Conservation (phyloP, 2,113 vertebrate genomes). For the Miniopterus natalensis region DNA sequence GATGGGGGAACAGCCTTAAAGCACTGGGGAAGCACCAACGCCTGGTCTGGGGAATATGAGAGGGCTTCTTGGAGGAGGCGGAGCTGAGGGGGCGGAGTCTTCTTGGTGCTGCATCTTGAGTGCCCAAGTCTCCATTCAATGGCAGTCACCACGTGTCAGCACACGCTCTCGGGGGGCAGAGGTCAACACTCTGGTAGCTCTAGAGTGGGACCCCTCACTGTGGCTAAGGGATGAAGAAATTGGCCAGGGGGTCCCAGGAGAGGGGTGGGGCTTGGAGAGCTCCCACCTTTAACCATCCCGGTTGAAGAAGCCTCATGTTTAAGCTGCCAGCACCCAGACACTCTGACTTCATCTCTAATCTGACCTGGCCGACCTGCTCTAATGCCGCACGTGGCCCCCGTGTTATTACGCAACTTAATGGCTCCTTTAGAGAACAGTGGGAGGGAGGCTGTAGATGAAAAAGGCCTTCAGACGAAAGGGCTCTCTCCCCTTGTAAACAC, state of each 20-base stretch:
- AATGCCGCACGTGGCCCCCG: background rate
- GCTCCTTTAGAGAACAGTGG: no score
- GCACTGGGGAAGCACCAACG: no score
- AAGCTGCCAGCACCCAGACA: background rate
- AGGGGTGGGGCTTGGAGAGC: no score
- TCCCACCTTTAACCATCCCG: background rate
- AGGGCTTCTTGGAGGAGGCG: background rate
- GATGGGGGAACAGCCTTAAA: no score
- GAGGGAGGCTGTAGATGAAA: constrained; percentile 55
- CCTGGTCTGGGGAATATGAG: background rate
- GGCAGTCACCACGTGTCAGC: background rate
- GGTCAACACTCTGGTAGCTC: background rate
- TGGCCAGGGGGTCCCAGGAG: background rate
- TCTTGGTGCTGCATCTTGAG: background rate
- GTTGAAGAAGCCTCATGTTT: no score
- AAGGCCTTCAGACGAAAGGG: constrained; percentile 51
- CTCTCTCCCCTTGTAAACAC: background rate
- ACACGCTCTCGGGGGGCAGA: background rate
- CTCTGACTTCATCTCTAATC: background rate
- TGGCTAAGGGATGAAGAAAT: background rate
- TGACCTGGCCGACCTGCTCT: background rate
- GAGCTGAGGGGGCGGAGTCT: background rate
- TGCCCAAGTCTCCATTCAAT: background rate
- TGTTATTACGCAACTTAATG: no score
- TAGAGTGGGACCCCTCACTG: background rate